Evolutionary conservation across 2,113 vertebrate genomes (phyloP), one percentile per base, ranked within the genome.

Genomic region (Pseudorectes ferrugineus): DNA sequence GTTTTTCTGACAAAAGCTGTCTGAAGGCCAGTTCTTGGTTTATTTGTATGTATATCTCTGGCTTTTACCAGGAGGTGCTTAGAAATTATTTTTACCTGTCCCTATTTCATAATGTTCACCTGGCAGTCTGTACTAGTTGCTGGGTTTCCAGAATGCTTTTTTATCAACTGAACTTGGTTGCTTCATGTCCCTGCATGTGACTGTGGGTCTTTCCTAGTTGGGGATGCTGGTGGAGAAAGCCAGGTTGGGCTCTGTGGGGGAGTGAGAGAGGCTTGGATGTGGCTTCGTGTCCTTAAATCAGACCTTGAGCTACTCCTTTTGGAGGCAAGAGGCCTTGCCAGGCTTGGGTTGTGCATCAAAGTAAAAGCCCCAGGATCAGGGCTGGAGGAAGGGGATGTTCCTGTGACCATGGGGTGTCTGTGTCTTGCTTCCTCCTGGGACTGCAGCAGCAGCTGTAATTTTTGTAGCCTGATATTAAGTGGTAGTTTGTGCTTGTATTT

Each of bases 191-290:
- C 20, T 38, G 26, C 1, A 0, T 3, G 12, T 72, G 70, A 13
- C 28, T 1, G 6, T 22, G 19, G 61, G 42, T 1, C 13, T 38
- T 26, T 19, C 12, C 33, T 46, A 0, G 2, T 0, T 21, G 33
- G 11, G 25, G 4, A 1, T 5, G 5, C 11, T 13, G 4, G 14
- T 76, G 8, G 19, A 24, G 7, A n/a, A 77, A 33, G n/a, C 48
- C 21, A 40, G 12, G 5, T 1, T 57, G 54, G 35, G 35, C 20
- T 82, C 33, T 17, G 9, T 24, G 31, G 11, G 38, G 28, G 35
- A 14, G 3, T 66, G 19, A 25, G 26, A 14, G 12, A 11, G 43
- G 36, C 59, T 81, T 66, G 38, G 26, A 29, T 57, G 28, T 48
- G 33, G 72, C 24, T 51, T 1, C 2, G 1, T 43, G 5, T 57